Base-by-base conservation (phyloP, 2,888 invertebrate species). In the Crioceris asparagi region DNA sequence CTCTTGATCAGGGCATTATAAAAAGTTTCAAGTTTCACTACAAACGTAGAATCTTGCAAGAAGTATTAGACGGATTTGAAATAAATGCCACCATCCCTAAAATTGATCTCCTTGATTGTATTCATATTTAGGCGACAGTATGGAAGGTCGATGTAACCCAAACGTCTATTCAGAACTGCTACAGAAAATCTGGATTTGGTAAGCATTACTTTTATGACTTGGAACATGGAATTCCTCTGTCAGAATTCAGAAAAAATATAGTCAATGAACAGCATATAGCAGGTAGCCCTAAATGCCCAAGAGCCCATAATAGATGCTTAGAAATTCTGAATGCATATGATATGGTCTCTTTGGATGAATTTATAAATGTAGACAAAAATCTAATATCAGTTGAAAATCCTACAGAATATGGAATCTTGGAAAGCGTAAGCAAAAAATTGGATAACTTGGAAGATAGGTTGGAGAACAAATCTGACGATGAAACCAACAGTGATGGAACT, bases 201-300 rank as follows among this genome's bases (percentile, higher is more conserved):
- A 17, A 8, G 10, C 14, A 29, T 7, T 29, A 17, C 18, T 35
- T 6, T 35, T 38, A 30, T 27, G 41, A 41, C 17, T 18, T 19
- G 11, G 33, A 41, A 34, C 34, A 37, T 38, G 34, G 8, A 17
- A 34, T 8, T 27, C n/a, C 27, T 14, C 29, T 35, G 14, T 26
- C 35, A 17, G 30, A 30, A 29, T 35, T 39, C 23, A 30, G 16
- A n/a, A 35, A 31, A 17, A 17, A 72, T 10, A 25, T 39, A 17
- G 29, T 29, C 18, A 36, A 18, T 36, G 29, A 36, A 36, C 6
- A 6, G n/a, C n/a, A n/a, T n/a, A n/a, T n/a, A n/a, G 21, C 19
- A 34, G 16, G 31, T 18, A 19, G 8, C 21, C 23, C 31, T 19
- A 31, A 31, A 36, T 30, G 17, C 17, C 11, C 21, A 36, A 30